Percentiles rank a stretch among this genome's conserved stretches.
phyloP scores from a whole-genome alignment of 2,113 vertebrate genomes.

The Chitala chitala region DNA sequence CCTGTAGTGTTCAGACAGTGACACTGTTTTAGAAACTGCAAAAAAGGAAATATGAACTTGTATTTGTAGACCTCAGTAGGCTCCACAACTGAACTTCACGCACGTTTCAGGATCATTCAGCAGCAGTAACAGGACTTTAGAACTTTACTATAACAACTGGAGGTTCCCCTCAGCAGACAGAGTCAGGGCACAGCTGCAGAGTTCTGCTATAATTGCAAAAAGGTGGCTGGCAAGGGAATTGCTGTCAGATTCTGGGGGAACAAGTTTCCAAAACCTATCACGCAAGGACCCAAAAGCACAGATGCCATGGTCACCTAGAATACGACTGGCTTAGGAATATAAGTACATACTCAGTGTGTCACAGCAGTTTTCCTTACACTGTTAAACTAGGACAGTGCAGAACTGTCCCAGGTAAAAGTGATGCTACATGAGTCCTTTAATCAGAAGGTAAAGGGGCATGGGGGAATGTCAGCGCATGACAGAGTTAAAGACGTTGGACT shows the following conservation, averaged over 20 bases:
- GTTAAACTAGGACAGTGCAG: conserved; percentile 31
- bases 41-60: background rate
- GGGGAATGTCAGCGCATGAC: conserved; percentile 9
- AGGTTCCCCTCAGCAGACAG: background rate
- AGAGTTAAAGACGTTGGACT: conserved; percentile 48
- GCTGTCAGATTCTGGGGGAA: background rate
- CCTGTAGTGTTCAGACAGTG: background rate
- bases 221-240: conserved; percentile 62
- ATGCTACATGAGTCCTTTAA: too few species aligned
- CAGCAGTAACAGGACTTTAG: background rate
- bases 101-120: background rate
- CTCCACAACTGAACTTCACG: background rate
- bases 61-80: too few species aligned
- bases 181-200: background rate
- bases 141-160: too few species aligned
- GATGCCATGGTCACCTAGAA: background rate
- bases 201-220: conserved; percentile 26
- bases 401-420: too few species aligned
- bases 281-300: background rate
- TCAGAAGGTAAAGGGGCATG: conserved; percentile 14
- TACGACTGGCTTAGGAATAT: background rate
- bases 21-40: background rate
- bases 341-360: background rate
- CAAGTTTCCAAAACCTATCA: background rate
- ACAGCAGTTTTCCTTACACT: conserved; percentile 14